These are phyloP conservation scores for Hydriomena furcata DNA, from an alignment of 2,888 invertebrate genomes.

Conservation along the genomic window DNA sequence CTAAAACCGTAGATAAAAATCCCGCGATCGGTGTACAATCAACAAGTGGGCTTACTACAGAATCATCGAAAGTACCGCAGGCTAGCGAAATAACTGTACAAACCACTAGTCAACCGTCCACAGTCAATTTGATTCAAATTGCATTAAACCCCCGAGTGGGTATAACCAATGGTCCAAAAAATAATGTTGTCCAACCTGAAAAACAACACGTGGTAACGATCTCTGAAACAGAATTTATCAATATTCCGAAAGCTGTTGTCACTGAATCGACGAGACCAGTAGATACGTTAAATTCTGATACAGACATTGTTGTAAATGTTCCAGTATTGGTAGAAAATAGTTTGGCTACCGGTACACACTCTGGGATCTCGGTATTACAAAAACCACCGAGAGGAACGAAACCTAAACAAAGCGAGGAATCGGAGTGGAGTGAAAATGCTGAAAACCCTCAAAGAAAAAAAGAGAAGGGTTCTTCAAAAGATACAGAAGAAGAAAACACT, in stretches of 20 bases:
- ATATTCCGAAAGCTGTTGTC: not conserved
- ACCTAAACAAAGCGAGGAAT: conserved; percentile 3
- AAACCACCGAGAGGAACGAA: not conserved
- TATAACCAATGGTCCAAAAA: not conserved
- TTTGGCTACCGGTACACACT: conserved; percentile 11
- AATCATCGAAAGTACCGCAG: conserved; percentile 2
- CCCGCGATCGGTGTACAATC: not conserved
- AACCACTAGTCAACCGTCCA: too few species aligned
- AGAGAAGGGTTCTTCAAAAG: conserved; percentile 12
- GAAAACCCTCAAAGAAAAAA: conserved; percentile 8
- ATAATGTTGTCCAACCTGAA: not conserved
- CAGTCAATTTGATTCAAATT: not conserved
- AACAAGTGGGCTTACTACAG: not conserved
- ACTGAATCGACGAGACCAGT: not conserved
- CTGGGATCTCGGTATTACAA: conserved; percentile 17
- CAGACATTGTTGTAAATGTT: not conserved
- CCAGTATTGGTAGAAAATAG: conserved; percentile 7
- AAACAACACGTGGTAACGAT: not conserved
- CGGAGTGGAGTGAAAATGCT: conserved; percentile 5
- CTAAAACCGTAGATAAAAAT: not conserved
- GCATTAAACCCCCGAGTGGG: not conserved
- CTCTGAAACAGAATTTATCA: not conserved
- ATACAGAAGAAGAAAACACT: conserved; percentile 4
- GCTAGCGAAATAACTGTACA: not conserved
- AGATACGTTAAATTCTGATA: not conserved